Percentiles rank a stretch among this genome's conserved stretches.
phyloP scores from a whole-genome alignment of 1,140 invertebrate genomes.

The Helicorthomorpha holstii region DNA sequence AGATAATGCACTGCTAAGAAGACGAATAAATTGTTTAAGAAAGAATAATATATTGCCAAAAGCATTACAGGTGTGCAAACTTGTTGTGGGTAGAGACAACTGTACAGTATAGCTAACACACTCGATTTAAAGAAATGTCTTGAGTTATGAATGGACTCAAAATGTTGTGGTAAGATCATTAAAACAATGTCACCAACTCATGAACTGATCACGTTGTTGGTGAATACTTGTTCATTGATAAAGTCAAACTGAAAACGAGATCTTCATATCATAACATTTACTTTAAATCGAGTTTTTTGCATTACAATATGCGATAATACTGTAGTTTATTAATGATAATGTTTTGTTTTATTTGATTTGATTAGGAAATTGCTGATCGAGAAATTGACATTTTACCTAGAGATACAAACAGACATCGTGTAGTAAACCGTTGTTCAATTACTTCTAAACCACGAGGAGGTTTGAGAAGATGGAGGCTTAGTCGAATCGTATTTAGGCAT shows the following conservation, averaged over 20 bases:
- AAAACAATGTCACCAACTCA: background rate
- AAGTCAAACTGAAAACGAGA: background rate
- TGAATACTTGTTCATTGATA: background rate
- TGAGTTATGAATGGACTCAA: background rate
- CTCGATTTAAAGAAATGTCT: background rate
- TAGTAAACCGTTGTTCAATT: slow-evolving; percentile 54
- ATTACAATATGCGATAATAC: background rate
- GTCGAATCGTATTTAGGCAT: slow-evolving; percentile 70
- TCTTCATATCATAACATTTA: slow-evolving; percentile 3
- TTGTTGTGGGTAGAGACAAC: background rate
- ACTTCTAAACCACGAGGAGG: slow-evolving; percentile 59
- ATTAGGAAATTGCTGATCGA: slow-evolving; percentile 43
- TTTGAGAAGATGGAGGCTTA: slow-evolving; percentile 56
- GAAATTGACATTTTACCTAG: slow-evolving; percentile 56
- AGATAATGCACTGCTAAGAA: slow-evolving; percentile 47
- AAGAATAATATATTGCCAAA: slow-evolving; percentile 62
- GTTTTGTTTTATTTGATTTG: no score
- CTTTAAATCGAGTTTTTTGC: background rate
- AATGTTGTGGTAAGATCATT: background rate
- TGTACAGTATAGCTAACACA: background rate
- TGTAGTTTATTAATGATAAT: slow-evolving; percentile 1
- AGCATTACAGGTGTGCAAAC: slow-evolving; percentile 37
- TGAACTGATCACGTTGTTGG: background rate
- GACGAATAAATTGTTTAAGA: slow-evolving; percentile 54
- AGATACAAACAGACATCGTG: slow-evolving; percentile 43